Percentiles rank a stretch among this genome's conserved stretches.
Evolutionary conservation across 2,888 invertebrate species (phyloP).

Genomic region (Drosophila rellima): DNA sequence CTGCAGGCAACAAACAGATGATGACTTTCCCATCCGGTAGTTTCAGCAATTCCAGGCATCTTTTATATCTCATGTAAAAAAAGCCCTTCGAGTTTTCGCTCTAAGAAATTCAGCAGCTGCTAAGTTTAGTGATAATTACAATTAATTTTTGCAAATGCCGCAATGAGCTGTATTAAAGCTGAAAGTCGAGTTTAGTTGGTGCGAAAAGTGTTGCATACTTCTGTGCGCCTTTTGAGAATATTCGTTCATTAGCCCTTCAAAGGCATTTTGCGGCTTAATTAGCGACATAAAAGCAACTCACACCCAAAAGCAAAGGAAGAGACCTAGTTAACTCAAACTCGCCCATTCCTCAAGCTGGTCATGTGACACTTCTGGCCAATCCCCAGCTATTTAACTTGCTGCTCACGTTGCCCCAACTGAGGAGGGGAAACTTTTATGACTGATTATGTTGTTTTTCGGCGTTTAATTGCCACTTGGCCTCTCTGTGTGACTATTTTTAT

Average conservation of each 20-base stretch:
- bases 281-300: slow-evolving; percentile 59
- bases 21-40: slow-evolving; percentile 19
- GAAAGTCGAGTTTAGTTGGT: neutral
- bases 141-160: slow-evolving; percentile 40
- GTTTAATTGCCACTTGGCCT: slow-evolving; percentile 74
- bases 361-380: slow-evolving; percentile 65
- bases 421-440: slow-evolving; percentile 63
- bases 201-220: slow-evolving; percentile 47
- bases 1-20: slow-evolving; percentile 22
- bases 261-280: slow-evolving; percentile 63
- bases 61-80: no score
- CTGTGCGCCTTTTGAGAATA: slow-evolving; percentile 27
- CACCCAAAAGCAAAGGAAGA: slow-evolving; percentile 14
- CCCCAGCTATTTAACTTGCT: slow-evolving; percentile 55
- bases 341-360: slow-evolving; percentile 44
- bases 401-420: slow-evolving; percentile 60
- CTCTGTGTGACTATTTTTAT: slow-evolving; percentile 75
- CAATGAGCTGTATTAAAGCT: slow-evolving; percentile 37
- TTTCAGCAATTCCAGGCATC: neutral
- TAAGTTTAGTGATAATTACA: slow-evolving; percentile 65
- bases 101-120: no score
- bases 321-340: slow-evolving; percentile 35
- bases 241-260: slow-evolving; percentile 51
- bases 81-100: no score
- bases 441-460: slow-evolving; percentile 77